Conservation (phyloP, 2,113 vertebrate genomes). For the Collichthys lucidus region DNA sequence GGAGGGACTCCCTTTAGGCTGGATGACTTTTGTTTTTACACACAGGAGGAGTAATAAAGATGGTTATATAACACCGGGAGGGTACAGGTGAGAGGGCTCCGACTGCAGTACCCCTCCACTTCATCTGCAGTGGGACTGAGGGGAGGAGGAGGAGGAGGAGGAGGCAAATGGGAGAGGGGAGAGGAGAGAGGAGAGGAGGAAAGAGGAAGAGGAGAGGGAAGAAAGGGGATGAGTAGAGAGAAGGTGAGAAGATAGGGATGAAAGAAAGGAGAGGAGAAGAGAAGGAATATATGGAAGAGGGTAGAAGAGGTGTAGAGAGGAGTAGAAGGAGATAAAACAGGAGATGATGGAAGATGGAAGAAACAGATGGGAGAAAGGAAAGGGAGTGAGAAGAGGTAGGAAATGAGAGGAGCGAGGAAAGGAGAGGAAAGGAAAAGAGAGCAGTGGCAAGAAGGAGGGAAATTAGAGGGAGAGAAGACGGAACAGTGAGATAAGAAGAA, state of each 20-base stretch:
- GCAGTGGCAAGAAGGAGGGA: too few species aligned
- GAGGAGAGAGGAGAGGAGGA: too few species aligned
- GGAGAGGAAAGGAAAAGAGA: not conserved
- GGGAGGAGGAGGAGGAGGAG: not conserved
- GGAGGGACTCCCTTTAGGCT: conserved; percentile 43
- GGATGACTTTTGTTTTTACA: conserved; percentile 41
- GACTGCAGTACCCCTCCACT: conserved; percentile 50
- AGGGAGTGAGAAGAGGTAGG: not conserved
- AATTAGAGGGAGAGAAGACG: rapidly evolving
- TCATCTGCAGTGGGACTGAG: conserved; percentile 49
- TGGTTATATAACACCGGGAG: conserved; percentile 56
- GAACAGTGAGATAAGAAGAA: not conserved
- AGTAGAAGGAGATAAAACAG: too few species aligned
- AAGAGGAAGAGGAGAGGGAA: not conserved
- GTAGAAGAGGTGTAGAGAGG: too few species aligned
- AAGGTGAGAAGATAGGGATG: not conserved
- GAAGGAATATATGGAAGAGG: not conserved
- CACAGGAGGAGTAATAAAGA: conserved; percentile 41
- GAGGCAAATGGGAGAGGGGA: not conserved
- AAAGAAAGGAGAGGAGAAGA: not conserved
- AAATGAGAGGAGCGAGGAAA: too few species aligned
- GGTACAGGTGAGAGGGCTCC: conserved; percentile 48
- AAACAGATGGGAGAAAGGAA: too few species aligned
- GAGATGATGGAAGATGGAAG: too few species aligned
- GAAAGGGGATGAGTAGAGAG: not conserved